Evolutionary conservation across 2,888 invertebrate species (phyloP), one percentile per base, ranked within the genome.

Genomic region (Phyto melanocephala): DNA sequence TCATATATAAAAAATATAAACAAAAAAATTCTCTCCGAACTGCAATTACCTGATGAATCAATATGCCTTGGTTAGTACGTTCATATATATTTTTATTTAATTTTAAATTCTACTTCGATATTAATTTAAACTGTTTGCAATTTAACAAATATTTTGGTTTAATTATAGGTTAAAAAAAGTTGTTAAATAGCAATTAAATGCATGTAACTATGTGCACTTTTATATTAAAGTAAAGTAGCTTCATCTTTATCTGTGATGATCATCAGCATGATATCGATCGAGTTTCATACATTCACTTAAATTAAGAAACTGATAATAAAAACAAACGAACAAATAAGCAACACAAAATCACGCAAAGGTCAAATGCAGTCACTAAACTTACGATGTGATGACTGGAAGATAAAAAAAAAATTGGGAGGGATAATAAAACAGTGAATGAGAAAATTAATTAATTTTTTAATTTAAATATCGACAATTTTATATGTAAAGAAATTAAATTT

Each of bases 301-400:
- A 22, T 72, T 42, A 60, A 60, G 50, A 56, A 71, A 50, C 40
- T 33, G 58, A 24, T 10, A 47, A 56, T 80, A 81, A 72, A 50
- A 75, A 81, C 80, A 80, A 83, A 85, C 81, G 85, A 78, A 60
- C 68, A 56, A 52, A 7, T 54, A 37, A 62, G 37, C 33, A 24
- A 47, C 62, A 60, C 67, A 60, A 17, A 37, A 75, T 50, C 58
- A 56, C 50, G 42, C 74, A 80, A 80, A 83, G 83, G 83, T 80
- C 83, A 83, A 54, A 77, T 74, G 76, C 77, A 80, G 83, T 83
- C 80, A 83, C 67, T 83, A 72, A 82, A 83, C 82, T 76, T 67
- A 58, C 11, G 40, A 62, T 17, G 24, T 24, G 47, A 65, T 45
- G 45, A 45, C 42, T 56, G 54, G 28, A 65, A 72, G 20, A 42